A percentile compares a stretch with the other conserved stretches of the same genome.
Evolutionary conservation across 2,113 vertebrate genomes (phyloP).

Genomic region (Panurus biarmicus): DNA sequence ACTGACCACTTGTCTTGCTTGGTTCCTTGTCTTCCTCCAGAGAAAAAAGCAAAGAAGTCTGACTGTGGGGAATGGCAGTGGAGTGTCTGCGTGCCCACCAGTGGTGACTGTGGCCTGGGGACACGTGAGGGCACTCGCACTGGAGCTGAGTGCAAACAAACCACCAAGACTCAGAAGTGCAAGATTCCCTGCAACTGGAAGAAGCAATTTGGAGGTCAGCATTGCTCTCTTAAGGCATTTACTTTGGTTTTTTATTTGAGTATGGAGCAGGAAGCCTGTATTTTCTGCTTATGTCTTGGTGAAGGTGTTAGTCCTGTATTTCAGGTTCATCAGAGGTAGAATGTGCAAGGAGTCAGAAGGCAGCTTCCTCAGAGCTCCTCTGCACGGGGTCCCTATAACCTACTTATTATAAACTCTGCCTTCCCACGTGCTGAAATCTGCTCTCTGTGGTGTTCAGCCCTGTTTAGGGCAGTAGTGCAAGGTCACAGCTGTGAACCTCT

Average conservation of each 20-base stretch:
- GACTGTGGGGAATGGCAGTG: slow-evolving; percentile 98
- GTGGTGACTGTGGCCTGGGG: slow-evolving; percentile 90
- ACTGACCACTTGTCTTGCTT: background rate
- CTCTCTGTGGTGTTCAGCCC: background rate
- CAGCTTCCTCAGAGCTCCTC: background rate
- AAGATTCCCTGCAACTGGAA: slow-evolving; percentile 99
- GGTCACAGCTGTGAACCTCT: background rate
- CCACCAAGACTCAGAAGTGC: slow-evolving; percentile 96
- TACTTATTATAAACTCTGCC: background rate
- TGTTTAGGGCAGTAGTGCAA: background rate
- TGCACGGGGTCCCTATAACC: background rate
- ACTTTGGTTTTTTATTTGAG: background rate
- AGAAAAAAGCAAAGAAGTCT: slow-evolving; percentile 90
- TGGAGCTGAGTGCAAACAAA: slow-evolving; percentile 89
- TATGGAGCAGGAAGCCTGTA: background rate
- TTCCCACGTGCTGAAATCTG: background rate
- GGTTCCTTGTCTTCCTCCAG: slow-evolving; percentile 61
- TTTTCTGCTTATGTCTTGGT: background rate
- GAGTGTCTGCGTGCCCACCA: slow-evolving; percentile 94
- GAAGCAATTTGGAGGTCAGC: slow-evolving; percentile 94
- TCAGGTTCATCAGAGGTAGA: background rate
- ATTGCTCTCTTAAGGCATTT: background rate
- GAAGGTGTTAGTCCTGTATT: background rate
- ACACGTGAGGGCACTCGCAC: slow-evolving; percentile 90
- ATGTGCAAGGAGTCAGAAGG: background rate